phyloP scores from a whole-genome alignment of 2,888 invertebrate genomes.

The Bibio marci region DNA sequence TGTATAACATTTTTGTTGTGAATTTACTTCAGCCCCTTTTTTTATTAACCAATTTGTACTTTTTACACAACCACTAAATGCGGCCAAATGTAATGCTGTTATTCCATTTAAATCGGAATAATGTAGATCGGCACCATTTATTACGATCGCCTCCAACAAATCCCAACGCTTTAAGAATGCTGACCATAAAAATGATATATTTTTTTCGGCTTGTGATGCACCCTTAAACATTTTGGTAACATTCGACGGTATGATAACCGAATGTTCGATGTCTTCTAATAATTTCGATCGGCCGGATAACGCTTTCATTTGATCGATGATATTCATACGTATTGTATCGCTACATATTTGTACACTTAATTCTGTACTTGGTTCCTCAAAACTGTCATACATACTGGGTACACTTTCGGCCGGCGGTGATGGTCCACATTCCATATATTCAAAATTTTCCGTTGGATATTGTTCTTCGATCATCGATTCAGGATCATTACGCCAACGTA shows the following conservation, averaged over 20 bases:
- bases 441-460: conserved; percentile 50
- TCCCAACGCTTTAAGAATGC: conserved; percentile 54
- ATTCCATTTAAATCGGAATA: conserved; percentile 57
- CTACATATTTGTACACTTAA: conserved; percentile 54
- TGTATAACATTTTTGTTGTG: conserved; percentile 52
- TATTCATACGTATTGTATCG: conserved; percentile 54
- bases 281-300: conserved; percentile 48
- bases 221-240: conserved; percentile 33
- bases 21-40: conserved; percentile 50
- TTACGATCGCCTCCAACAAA: conserved; percentile 42
- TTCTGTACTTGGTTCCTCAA: conserved; percentile 52
- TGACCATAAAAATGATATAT: conserved; percentile 55
- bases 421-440: conserved; percentile 63
- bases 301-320: conserved; percentile 56
- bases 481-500: conserved; percentile 39
- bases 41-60: conserved; percentile 51
- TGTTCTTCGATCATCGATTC: conserved; percentile 44
- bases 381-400: conserved; percentile 66
- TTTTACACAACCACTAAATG: conserved; percentile 59
- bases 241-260: conserved; percentile 41
- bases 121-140: conserved; percentile 50
- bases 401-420: conserved; percentile 68
- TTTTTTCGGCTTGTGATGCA: conserved; percentile 48
- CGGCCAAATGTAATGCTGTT: conserved; percentile 56
- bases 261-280: conserved; percentile 56